These are phyloP conservation scores for Mastigias papua DNA, from an alignment of 30 jellyfish, hydroid and myxozoan species.

Conservation along the genomic window DNA sequence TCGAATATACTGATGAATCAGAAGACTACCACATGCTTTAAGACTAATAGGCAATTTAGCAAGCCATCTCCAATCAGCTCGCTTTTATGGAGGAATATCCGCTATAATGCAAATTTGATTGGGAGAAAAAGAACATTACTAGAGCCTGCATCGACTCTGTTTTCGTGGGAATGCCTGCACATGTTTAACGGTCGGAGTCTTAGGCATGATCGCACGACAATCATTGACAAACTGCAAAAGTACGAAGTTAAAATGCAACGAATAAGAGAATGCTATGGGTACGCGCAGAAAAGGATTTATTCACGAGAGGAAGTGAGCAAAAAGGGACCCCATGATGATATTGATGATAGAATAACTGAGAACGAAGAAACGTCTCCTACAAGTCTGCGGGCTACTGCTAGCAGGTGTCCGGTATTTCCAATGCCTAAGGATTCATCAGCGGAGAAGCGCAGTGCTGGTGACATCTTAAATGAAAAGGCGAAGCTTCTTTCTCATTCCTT, in stretches of 20 bases:
- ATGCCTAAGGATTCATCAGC: neutral
- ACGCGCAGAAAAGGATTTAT: neutral
- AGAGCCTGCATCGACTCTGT: constrained; percentile 3
- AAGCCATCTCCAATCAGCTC: neutral
- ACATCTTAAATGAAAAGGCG: neutral
- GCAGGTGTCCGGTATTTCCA: neutral
- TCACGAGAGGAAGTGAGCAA: neutral
- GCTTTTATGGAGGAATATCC: constrained; percentile 43
- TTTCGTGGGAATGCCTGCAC: constrained; percentile 55
- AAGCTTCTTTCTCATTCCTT: neutral
- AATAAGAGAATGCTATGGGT: neutral
- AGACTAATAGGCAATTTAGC: neutral
- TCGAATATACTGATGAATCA: too few relatives aligned
- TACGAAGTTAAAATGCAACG: constrained; percentile 20
- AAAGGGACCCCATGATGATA: too few relatives aligned
- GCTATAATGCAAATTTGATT: constrained; percentile 18
- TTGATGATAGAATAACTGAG: too few relatives aligned
- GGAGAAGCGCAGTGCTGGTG: neutral
- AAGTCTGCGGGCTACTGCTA: constrained; percentile 29
- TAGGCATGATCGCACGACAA: constrained; percentile 19
- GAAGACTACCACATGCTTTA: too few relatives aligned
- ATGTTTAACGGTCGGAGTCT: constrained; percentile 35
- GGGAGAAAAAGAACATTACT: constrained; percentile 23
- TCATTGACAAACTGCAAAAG: constrained; percentile 21
- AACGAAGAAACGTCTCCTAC: neutral